A percentile compares a stretch with the other conserved stretches of the same genome.
phyloP scores from a whole-genome alignment of 2,113 vertebrate species.

The Psammodynastes pulverulentus region DNA sequence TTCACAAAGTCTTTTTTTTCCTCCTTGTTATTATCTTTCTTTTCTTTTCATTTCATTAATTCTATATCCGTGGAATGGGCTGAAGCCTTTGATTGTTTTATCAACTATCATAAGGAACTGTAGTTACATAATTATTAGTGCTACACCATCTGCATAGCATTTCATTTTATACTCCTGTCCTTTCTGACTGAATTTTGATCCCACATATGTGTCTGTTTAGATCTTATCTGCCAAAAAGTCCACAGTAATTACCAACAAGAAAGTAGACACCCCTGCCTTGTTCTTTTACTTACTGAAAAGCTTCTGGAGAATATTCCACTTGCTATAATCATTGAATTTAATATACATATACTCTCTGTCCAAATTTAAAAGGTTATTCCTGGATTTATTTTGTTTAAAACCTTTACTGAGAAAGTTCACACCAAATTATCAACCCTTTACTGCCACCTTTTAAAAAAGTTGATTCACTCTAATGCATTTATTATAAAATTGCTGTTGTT shows the following conservation, averaged over 20 bases:
- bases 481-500: background rate
- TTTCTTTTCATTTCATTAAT: background rate
- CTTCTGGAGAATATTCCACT: background rate
- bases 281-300: background rate
- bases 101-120: background rate
- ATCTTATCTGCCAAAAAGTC: background rate
- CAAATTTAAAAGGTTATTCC: background rate
- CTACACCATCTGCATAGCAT: background rate
- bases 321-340: background rate
- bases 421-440: background rate
- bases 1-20: background rate
- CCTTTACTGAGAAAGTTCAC: background rate
- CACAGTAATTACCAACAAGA: background rate
- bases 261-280: background rate
- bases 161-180: background rate
- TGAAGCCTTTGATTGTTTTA: background rate
- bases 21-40: background rate
- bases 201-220: background rate
- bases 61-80: background rate
- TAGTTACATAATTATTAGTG: background rate
- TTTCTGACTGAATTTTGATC: background rate
- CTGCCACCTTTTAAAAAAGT: background rate
- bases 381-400: background rate
- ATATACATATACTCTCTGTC: background rate
- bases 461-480: background rate